Evolutionary conservation across 2,888 invertebrate genomes (phyloP), one percentile per base, ranked within the genome.

Genomic region (Microchrysa polita): DNA sequence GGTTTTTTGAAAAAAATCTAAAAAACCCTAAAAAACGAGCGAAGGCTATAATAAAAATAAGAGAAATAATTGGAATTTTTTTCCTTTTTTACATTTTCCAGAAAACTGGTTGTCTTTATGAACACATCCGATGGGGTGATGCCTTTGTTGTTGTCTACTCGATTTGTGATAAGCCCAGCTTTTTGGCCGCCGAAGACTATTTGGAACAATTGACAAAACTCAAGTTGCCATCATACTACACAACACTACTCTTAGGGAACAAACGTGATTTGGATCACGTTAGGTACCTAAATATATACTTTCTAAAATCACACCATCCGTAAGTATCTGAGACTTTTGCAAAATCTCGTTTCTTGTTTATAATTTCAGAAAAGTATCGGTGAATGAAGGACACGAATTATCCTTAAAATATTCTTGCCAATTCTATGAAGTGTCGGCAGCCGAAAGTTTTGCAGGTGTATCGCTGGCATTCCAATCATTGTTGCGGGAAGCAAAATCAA

Each of bases 341-440:
- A 16, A 2, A 52, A 52, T 16, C 4, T 44, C 67, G n/a, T n/a
- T n/a, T n/a, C n/a, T n/a, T n/a, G n/a, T 34, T 34, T 5, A 34
- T 48, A 23, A 79, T 84, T 86, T 67, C 84, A 92, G 92, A 82
- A 90, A 90, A 85, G 90, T 93, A 69, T 91, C 91, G 80, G 92
- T 93, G 53, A 92, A 93, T 82, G 93, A 92, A 80, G 93, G 93
- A 53, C 93, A 93, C 80, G 93, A 93, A 83, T 82, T 93, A 77
- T 93, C 93, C 14, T 84, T 93, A 79, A 89, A 91, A 77, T 93
- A 89, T 82, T 91, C 92, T 55, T 93, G 93, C 80, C 93, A 93
- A 84, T 94, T 93, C 85, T 93, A 93, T 85, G 94, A 94, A 85
- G 92, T 93, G 74, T 93, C 93, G 73, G 93, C 93, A 12, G 93